Percentiles rank a stretch among this genome's conserved stretches.
Evolutionary conservation across 2,888 invertebrate genomes (phyloP).

Genomic region (Prosapia bicincta): DNA sequence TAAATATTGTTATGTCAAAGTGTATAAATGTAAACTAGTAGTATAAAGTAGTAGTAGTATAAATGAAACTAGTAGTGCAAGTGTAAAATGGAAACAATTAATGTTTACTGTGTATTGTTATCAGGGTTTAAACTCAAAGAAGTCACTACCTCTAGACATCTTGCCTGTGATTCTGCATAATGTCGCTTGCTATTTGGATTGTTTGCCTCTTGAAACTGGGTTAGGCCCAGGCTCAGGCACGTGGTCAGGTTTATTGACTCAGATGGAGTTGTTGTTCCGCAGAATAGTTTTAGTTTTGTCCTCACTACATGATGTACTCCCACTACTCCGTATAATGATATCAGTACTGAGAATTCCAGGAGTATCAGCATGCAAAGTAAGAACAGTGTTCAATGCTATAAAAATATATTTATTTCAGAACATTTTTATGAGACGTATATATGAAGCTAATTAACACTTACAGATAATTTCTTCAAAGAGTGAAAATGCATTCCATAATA

Average conservation of each 20-base stretch:
- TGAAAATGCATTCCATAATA: no score
- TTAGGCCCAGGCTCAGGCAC: slow-evolving; percentile 57
- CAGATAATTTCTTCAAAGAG: no score
- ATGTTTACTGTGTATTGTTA: no score
- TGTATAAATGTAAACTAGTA: no score
- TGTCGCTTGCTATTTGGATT: slow-evolving; percentile 90
- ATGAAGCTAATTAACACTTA: no score
- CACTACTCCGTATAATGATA: slow-evolving; percentile 71
- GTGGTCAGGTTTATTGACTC: slow-evolving; percentile 79
- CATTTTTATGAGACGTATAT: no score
- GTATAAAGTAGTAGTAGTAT: no score
- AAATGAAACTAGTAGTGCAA: no score
- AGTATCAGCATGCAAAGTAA: slow-evolving; percentile 74
- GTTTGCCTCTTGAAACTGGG: slow-evolving; percentile 78
- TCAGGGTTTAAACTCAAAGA: slow-evolving; percentile 71
- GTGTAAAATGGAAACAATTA: slow-evolving; percentile 23
- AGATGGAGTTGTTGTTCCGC: slow-evolving; percentile 84
- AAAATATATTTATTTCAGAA: no score
- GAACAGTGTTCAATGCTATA: no score
- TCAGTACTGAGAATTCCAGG: slow-evolving; percentile 81
- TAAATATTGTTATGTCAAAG: no score
- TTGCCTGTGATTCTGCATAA: slow-evolving; percentile 82
- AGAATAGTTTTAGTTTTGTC: slow-evolving; percentile 66
- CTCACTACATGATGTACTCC: slow-evolving; percentile 65
- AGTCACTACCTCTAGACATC: slow-evolving; percentile 65